A percentile compares a stretch with the other conserved stretches of the same genome.
Conservation (phyloP, 37 sponge, comb jelly and placozoan species). For the Aplysina aerophoba region DNA sequence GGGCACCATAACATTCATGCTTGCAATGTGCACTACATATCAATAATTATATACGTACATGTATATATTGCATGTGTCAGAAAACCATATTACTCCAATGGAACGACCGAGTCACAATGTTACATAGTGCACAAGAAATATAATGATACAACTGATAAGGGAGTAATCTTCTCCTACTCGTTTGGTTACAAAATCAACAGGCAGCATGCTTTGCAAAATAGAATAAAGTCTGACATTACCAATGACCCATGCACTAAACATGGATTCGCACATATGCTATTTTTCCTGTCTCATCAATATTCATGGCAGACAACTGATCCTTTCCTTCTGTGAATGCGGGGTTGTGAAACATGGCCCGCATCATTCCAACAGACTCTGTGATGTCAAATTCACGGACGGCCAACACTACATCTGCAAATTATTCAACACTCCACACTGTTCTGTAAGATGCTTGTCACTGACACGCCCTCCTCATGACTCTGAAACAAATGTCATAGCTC, state of each 20-base stretch:
- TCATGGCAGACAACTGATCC: conserved; percentile 46
- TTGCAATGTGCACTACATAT: no score
- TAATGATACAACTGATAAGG: conserved; percentile 41
- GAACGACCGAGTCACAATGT: conserved; percentile 58
- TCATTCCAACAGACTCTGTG: conserved; percentile 63
- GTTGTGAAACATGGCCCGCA: conserved; percentile 44
- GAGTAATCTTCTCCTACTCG: conserved; percentile 16
- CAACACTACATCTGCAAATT: conserved; percentile 66
- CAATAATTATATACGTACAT: no score
- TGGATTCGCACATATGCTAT: conserved; percentile 82
- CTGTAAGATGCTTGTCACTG: conserved; percentile 75
- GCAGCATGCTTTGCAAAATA: conserved; percentile 53
- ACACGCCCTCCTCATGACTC: no score
- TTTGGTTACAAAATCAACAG: no score
- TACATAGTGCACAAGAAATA: conserved; percentile 59
- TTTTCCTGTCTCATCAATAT: conserved; percentile 62
- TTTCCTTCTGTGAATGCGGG: conserved; percentile 77
- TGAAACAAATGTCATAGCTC: no score
- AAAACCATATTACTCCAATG: no score
- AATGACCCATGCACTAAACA: conserved; percentile 77
- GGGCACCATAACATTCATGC: no score
- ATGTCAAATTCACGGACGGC: conserved; percentile 85
- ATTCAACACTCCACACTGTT: conserved; percentile 52
- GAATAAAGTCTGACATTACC: conserved; percentile 53
- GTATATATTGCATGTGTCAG: no score